Percentiles rank a stretch among this genome's conserved stretches.
phyloP scores from a whole-genome alignment of 2,888 invertebrate genomes.

The Cheilosia scutellata region DNA sequence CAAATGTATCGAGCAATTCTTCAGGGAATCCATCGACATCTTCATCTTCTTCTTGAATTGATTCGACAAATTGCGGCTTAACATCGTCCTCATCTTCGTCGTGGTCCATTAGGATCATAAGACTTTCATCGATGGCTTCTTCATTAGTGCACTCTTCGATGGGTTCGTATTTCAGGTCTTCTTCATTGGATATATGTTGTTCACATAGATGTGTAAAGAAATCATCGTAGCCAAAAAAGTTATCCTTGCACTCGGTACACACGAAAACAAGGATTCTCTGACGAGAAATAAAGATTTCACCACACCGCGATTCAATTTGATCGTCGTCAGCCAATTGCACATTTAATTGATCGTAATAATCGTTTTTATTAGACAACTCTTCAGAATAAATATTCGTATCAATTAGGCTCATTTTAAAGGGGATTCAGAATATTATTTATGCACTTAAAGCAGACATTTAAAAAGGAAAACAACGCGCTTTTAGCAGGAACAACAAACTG shows the following conservation, averaged over 20 bases:
- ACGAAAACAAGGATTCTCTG: slow-evolving; percentile 56
- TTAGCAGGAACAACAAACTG: background rate
- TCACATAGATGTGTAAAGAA: slow-evolving; percentile 66
- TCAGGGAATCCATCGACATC: slow-evolving; percentile 9
- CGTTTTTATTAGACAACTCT: slow-evolving; percentile 9
- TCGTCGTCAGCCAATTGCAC: slow-evolving; percentile 45
- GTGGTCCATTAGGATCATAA: slow-evolving; percentile 6
- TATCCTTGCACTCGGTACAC: slow-evolving; percentile 69
- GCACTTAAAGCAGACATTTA: background rate
- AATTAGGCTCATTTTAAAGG: slow-evolving; percentile 55
- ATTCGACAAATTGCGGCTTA: slow-evolving; percentile 12
- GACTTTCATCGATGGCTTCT: slow-evolving; percentile 27
- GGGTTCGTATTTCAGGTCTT: slow-evolving; percentile 30
- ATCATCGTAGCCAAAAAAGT: slow-evolving; percentile 46
- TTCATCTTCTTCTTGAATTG: background rate
- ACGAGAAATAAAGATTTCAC: slow-evolving; percentile 74
- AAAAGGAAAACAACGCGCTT: slow-evolving; percentile 14
- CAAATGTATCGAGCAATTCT: slow-evolving; percentile 22
- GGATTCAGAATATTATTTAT: background rate
- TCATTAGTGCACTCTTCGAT: slow-evolving; percentile 4
- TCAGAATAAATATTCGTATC: slow-evolving; percentile 55
- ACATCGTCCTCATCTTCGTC: slow-evolving; percentile 31
- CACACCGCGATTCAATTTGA: slow-evolving; percentile 66
- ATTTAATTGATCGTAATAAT: slow-evolving; percentile 47
- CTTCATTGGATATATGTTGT: slow-evolving; percentile 40